Conservation (phyloP, 2,113 vertebrate genomes). For the Oriolus oriolus region DNA sequence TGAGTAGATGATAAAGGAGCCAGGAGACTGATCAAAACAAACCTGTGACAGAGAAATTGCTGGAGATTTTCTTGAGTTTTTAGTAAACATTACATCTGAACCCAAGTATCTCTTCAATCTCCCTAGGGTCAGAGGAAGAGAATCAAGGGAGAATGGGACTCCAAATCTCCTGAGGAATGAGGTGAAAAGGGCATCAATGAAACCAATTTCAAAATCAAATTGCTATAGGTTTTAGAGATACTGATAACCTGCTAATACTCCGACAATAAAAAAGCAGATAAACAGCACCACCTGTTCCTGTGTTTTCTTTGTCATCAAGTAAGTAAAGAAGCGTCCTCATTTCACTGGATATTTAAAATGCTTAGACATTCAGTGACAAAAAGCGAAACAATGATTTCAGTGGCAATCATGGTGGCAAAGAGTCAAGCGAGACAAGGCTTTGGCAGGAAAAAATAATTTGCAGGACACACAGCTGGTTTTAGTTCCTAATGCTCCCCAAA, state of each 20-base stretch:
- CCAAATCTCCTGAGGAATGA: conserved; percentile 43
- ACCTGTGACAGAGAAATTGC: background rate
- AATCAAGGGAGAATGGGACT: conserved; percentile 35
- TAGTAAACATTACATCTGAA: background rate
- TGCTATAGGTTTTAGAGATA: background rate
- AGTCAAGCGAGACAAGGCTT: background rate
- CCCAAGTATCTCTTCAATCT: conserved; percentile 16
- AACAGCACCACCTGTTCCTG: background rate
- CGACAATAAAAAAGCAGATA: conserved; percentile 28
- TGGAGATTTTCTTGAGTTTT: conserved; percentile 1
- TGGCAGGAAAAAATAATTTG: background rate
- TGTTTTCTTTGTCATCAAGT: conserved; percentile 10
- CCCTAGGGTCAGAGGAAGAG: background rate
- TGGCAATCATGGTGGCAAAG: background rate
- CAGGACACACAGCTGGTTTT: background rate
- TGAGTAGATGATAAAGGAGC: background rate
- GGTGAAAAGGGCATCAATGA: conserved; percentile 37
- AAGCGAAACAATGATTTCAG: background rate
- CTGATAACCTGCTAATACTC: conserved; percentile 46
- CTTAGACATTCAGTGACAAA: background rate
- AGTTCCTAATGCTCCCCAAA: background rate
- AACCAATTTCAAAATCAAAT: conserved; percentile 54
- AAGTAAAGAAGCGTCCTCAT: conserved; percentile 10
- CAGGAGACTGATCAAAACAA: background rate
- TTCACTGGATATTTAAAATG: conserved; percentile 30